Evolutionary conservation across 2,888 invertebrate species (phyloP).

Genomic region (Xanthostigma xanthostigma): DNA sequence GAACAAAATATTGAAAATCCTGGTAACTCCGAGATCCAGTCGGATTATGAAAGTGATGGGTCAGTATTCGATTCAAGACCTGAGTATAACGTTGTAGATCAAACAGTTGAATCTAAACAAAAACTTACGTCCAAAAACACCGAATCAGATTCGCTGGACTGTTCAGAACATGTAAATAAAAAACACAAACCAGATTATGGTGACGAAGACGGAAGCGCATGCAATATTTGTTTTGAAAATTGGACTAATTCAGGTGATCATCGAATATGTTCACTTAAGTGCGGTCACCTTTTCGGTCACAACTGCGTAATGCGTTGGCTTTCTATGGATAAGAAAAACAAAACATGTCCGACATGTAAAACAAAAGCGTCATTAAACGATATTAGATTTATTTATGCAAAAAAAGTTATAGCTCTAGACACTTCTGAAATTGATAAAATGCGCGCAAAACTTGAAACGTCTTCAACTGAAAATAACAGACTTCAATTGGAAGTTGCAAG

Average conservation of each 20-base stretch:
- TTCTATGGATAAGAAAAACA: conserved; percentile 34
- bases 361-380: conserved; percentile 50
- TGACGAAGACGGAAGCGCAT: conserved; percentile 56
- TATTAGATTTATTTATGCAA: conserved; percentile 65
- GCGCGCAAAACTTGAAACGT: conserved; percentile 40
- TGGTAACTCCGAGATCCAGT: too few relatives aligned
- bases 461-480: conserved; percentile 39
- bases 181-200: conserved; percentile 17
- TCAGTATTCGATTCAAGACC: too few relatives aligned
- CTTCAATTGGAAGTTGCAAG: conserved; percentile 47
- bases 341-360: conserved; percentile 82
- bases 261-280: conserved; percentile 70
- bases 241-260: conserved; percentile 83
- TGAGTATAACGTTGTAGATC: too few relatives aligned
- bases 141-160: too few relatives aligned
- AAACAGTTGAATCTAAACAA: too few relatives aligned
- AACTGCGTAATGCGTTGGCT: conserved; percentile 69
- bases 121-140: too few relatives aligned
- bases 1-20: too few relatives aligned
- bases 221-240: conserved; percentile 77
- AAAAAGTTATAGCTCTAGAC: conserved; percentile 59
- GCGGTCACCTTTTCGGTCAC: conserved; percentile 85
- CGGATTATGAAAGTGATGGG: too few relatives aligned
- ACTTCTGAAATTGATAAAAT: conserved; percentile 58
- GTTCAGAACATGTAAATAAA: not conserved